phyloP scores from a whole-genome alignment of 2,888 invertebrate species.

The Caenorhabditis wallacei region DNA sequence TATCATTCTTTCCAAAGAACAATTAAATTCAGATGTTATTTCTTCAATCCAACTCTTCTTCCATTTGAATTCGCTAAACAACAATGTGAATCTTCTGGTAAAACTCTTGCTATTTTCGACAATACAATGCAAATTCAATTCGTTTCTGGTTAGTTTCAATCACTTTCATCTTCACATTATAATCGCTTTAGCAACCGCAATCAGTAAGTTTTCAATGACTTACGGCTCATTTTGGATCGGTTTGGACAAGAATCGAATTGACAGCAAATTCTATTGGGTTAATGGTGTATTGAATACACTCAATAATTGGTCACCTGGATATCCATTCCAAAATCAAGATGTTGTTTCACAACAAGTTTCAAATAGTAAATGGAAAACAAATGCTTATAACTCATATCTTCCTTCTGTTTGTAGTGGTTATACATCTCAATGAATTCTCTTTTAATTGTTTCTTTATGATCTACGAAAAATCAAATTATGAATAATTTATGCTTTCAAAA shows the following conservation, averaged over 20 bases:
- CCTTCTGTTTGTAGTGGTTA: conserved; percentile 55
- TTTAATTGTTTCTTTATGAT: too few relatives aligned
- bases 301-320: conserved; percentile 53
- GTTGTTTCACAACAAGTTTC: conserved; percentile 47
- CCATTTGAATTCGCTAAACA: conserved; percentile 25
- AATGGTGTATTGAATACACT: conserved; percentile 23
- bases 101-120: conserved; percentile 56
- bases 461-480: not conserved
- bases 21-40: conserved; percentile 52
- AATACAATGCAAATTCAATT: conserved; percentile 43
- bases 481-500: conserved; percentile 19
- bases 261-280: conserved; percentile 48
- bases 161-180: not conserved
- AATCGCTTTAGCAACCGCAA: conserved; percentile 44
- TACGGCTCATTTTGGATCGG: conserved; percentile 58
- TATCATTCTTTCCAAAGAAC: too few relatives aligned
- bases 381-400: not conserved
- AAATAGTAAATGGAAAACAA: conserved; percentile 48
- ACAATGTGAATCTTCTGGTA: conserved; percentile 33
- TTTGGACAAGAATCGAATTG: conserved; percentile 11
- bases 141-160: conserved; percentile 36
- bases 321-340: conserved; percentile 37
- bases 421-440: too few relatives aligned
- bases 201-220: conserved; percentile 45
- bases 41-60: conserved; percentile 42